Percentiles rank a stretch among this genome's conserved stretches.
Evolutionary conservation across 2,797 vertebrate species (phyloP).

Genomic region (Toxotes lorentzi): DNA sequence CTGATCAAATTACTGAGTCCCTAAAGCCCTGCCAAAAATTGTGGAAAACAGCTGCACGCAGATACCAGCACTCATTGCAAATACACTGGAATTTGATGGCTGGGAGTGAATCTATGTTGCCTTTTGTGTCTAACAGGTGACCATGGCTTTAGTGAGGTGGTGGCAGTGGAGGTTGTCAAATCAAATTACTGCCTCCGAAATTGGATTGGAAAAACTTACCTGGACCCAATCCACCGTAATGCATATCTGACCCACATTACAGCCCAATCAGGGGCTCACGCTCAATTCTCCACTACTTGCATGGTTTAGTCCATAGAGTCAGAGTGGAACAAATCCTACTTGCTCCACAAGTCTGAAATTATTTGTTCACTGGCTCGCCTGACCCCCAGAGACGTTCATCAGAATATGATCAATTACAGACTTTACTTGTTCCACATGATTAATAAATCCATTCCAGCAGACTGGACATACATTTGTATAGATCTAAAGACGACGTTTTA

Average conservation of each 20-base stretch:
- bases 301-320: conserved; percentile 19
- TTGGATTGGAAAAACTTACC: conserved; percentile 51
- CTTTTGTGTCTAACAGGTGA: conserved; percentile 38
- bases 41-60: neutral
- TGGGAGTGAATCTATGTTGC: conserved; percentile 24
- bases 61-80: neutral
- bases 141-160: conserved; percentile 15
- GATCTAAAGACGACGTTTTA: conserved; percentile 4
- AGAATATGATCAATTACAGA: conserved; percentile 15
- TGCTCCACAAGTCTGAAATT: conserved; percentile 11
- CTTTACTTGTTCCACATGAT: conserved; percentile 22
- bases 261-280: neutral
- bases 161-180: conserved; percentile 39
- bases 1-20: conserved; percentile 3
- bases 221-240: conserved; percentile 32
- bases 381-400: conserved; percentile 11
- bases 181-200: conserved; percentile 51
- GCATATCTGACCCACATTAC: conserved; percentile 27
- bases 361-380: conserved; percentile 9
- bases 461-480: neutral
- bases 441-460: conserved; percentile 28
- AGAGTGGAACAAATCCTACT: conserved; percentile 1
- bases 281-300: neutral
- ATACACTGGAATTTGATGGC: conserved; percentile 28
- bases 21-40: conserved; percentile 1